These are phyloP conservation scores for Rhynchonema sp. DNA, from an alignment of 2,888 invertebrate genomes.

Conservation along the genomic window DNA sequence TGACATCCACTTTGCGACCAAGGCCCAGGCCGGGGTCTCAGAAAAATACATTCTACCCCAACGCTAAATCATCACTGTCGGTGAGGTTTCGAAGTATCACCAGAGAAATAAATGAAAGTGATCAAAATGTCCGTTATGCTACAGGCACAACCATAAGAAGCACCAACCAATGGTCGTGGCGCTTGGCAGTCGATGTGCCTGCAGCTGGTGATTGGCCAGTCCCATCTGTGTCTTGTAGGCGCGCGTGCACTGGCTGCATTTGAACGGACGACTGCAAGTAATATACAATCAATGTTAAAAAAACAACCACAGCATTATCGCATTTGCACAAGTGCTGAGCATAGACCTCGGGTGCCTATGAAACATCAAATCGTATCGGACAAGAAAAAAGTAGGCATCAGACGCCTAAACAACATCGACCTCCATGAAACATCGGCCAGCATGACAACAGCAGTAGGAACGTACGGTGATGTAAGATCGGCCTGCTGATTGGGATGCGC, in stretches of 20 bases:
- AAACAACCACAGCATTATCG: background rate
- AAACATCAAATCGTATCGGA: no score
- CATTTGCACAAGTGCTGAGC: background rate
- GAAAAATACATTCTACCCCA: background rate
- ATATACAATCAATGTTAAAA: background rate
- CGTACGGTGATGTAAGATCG: background rate
- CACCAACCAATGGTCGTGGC: no score
- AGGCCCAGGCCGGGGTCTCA: background rate
- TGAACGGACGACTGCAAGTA: background rate
- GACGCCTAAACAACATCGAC: no score
- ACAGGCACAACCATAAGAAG: no score
- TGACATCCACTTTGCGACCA: background rate
- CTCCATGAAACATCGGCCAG: no score
- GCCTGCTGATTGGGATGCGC: constrained; percentile 39
- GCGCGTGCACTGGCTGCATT: background rate
- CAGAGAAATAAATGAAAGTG: background rate
- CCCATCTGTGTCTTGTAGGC: background rate
- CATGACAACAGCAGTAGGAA: no score
- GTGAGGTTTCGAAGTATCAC: no score
- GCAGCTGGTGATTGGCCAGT: background rate
- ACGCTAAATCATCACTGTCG: background rate
- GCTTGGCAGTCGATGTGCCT: background rate
- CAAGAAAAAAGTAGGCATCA: no score
- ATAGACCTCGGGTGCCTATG: no score
- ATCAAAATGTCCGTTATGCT: no score